phyloP scores from a whole-genome alignment of 1,140 invertebrate species.

The Drosophila pallidifrons region DNA sequence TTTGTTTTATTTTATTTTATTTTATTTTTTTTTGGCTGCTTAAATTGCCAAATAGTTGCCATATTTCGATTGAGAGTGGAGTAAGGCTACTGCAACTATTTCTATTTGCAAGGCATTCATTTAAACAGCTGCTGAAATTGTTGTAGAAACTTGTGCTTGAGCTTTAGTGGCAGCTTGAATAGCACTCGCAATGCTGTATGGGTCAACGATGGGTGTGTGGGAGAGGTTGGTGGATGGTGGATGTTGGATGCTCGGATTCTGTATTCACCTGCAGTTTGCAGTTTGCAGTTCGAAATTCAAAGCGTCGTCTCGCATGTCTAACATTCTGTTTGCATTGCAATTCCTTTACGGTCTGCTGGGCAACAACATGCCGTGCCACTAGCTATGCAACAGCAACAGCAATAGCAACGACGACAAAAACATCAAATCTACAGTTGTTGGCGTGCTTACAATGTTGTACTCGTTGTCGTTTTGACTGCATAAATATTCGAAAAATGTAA shows the following conservation, averaged over 20 bases:
- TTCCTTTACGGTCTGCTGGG: slow-evolving; percentile 72
- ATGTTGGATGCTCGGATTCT: neutral
- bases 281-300: slow-evolving; percentile 38
- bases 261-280: slow-evolving; percentile 33
- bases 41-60: slow-evolving; percentile 64
- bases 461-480: slow-evolving; percentile 45
- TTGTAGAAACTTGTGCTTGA: slow-evolving; percentile 31
- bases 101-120: slow-evolving; percentile 53
- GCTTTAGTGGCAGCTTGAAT: slow-evolving; percentile 7
- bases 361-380: slow-evolving; percentile 46
- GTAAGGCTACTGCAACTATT: slow-evolving; percentile 57
- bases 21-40: slow-evolving; percentile 31
- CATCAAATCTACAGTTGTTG: slow-evolving; percentile 45
- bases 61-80: slow-evolving; percentile 35
- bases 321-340: slow-evolving; percentile 75
- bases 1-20: slow-evolving; percentile 27
- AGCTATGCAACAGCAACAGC: slow-evolving; percentile 30
- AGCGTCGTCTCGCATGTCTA: slow-evolving; percentile 60
- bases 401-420: slow-evolving; percentile 5
- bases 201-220: neutral
- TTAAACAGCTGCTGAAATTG: slow-evolving; percentile 60
- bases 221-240: neutral
- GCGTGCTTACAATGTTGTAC: slow-evolving; percentile 52
- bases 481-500: slow-evolving; percentile 77
- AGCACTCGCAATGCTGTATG: slow-evolving; percentile 2